Conservation (phyloP, 2,888 invertebrate genomes). For the Drosophila setosimentum region DNA sequence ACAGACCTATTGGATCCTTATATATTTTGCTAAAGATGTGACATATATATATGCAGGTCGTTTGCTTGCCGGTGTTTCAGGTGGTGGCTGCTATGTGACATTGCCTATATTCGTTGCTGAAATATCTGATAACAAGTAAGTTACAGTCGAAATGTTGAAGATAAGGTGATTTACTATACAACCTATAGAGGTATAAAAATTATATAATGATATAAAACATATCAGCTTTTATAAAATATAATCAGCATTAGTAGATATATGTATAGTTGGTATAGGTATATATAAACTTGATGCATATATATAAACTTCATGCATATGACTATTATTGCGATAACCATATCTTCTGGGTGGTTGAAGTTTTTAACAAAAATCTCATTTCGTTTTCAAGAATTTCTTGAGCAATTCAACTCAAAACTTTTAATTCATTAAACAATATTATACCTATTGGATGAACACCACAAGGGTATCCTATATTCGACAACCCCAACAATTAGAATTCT, state of each 20-base stretch:
- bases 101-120: constrained; percentile 81
- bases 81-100: constrained; percentile 78
- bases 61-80: constrained; percentile 73
- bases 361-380: not conserved
- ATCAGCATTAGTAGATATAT: not conserved
- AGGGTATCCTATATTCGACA: no score
- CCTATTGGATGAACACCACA: not conserved
- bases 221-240: not conserved
- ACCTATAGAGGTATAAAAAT: not conserved
- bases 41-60: constrained; percentile 76
- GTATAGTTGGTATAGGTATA: not conserved
- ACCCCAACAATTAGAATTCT: not conserved
- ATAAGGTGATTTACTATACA: not conserved
- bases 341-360: not conserved
- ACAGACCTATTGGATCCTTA: constrained; percentile 77
- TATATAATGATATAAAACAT: no score
- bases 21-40: constrained; percentile 69
- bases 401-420: not conserved
- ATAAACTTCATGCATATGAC: no score
- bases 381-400: not conserved
- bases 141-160: constrained; percentile 6
- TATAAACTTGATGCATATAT: no score
- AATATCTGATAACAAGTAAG: constrained; percentile 80
- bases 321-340: not conserved
- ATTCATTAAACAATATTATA: not conserved